phyloP scores from a whole-genome alignment of 2,888 invertebrate genomes.

The Miltochrista miniata region DNA sequence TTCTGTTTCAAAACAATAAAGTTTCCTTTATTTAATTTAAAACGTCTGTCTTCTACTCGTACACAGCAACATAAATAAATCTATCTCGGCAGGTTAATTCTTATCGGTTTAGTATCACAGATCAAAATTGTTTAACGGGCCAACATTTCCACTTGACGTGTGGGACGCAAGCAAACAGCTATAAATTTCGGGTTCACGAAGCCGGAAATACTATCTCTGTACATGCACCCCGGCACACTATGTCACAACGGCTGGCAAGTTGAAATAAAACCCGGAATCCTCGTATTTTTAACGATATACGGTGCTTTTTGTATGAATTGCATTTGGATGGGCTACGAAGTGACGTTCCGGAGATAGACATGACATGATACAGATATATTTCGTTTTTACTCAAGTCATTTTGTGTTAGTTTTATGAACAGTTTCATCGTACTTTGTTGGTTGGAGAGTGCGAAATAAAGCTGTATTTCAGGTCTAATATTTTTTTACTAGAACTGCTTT shows the following conservation, averaged over 20 bases:
- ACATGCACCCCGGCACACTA: conserved; percentile 37
- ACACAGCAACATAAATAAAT: neutral
- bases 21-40: no score
- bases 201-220: conserved; percentile 57
- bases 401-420: conserved; percentile 2
- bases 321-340: conserved; percentile 20
- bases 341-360: conserved; percentile 23
- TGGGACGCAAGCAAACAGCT: conserved; percentile 52
- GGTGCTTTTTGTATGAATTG: conserved; percentile 38
- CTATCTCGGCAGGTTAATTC: conserved; percentile 19
- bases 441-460: neutral
- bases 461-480: neutral
- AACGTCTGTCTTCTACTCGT: no score
- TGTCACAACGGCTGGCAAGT: conserved; percentile 38
- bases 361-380: conserved; percentile 30
- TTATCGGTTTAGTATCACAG: conserved; percentile 40
- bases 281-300: conserved; percentile 39
- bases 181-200: conserved; percentile 60
- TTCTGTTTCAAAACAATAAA: no score
- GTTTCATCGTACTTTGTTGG: neutral
- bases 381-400: conserved; percentile 19
- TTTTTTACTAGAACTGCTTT: neutral
- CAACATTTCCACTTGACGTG: conserved; percentile 53
- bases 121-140: conserved; percentile 64
- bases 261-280: conserved; percentile 37